Conservation (phyloP, 2,113 vertebrate species). For the Neotoma lepida region DNA sequence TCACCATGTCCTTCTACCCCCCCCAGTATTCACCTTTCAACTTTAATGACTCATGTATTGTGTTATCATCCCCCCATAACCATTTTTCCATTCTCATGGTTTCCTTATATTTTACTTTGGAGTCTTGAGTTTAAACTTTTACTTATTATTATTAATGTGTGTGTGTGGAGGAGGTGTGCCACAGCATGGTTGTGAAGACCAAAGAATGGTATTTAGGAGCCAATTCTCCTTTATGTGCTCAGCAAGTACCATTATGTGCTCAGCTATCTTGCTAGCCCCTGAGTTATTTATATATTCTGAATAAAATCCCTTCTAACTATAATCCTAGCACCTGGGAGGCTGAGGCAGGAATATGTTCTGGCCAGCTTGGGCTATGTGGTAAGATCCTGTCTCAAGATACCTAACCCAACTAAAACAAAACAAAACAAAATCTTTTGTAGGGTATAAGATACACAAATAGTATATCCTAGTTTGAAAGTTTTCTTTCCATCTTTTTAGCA, state of each 20-base stretch:
- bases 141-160: neutral
- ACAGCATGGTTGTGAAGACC: neutral
- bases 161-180: neutral
- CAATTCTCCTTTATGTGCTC: neutral
- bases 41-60: neutral
- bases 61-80: neutral
- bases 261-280: neutral
- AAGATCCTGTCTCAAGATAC: neutral
- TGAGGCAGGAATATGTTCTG: neutral
- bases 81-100: neutral
- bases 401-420: neutral
- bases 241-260: neutral
- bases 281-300: neutral
- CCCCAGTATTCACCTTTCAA: neutral
- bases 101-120: neutral
- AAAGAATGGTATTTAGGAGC: neutral
- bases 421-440: neutral
- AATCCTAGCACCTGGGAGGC: neutral
- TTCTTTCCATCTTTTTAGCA: conserved; percentile 6
- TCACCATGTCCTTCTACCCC: neutral
- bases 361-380: neutral
- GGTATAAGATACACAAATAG: neutral
- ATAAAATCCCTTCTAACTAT: neutral
- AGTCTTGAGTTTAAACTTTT: neutral
- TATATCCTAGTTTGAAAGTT: neutral